Evolutionary conservation across 2,113 vertebrate genomes (phyloP).

Genomic region (Platycercus adscitus): DNA sequence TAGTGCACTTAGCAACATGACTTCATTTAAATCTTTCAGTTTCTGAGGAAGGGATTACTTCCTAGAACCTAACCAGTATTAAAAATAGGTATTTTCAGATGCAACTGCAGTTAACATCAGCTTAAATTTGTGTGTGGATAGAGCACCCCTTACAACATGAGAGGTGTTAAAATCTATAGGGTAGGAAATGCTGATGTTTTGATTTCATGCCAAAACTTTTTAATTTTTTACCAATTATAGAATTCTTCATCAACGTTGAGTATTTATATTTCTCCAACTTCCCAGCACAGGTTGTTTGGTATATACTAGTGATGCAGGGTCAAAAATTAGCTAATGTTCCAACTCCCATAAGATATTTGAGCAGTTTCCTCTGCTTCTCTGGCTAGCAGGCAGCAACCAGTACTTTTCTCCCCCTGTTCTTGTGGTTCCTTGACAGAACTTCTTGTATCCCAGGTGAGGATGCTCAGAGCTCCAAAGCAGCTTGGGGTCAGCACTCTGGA

Average conservation of each 20-base stretch:
- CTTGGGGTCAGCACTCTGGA: background rate
- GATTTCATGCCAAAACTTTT: background rate
- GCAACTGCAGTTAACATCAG: conserved; percentile 11
- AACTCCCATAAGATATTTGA: background rate
- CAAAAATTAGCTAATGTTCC: background rate
- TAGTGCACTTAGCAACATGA: conserved; percentile 9
- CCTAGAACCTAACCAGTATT: background rate
- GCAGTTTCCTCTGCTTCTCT: background rate
- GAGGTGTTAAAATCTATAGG: background rate
- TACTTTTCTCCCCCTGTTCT: background rate
- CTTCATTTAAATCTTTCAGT: conserved; percentile 48
- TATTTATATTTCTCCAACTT: background rate
- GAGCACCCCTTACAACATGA: background rate
- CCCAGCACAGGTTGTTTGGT: background rate
- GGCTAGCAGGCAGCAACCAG: background rate
- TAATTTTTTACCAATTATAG: background rate
- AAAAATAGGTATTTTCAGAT: conserved; percentile 35
- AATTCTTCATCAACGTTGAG: background rate
- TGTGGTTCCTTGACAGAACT: background rate
- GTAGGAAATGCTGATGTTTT: background rate
- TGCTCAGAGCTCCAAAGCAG: background rate
- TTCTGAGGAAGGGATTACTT: conserved; percentile 57
- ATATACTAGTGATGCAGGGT: background rate
- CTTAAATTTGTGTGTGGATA: background rate
- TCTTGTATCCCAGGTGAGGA: background rate